These are phyloP conservation scores for Microcebus lehilahytsara DNA, from an alignment of 2,113 vertebrate species.

Conservation along the genomic window DNA sequence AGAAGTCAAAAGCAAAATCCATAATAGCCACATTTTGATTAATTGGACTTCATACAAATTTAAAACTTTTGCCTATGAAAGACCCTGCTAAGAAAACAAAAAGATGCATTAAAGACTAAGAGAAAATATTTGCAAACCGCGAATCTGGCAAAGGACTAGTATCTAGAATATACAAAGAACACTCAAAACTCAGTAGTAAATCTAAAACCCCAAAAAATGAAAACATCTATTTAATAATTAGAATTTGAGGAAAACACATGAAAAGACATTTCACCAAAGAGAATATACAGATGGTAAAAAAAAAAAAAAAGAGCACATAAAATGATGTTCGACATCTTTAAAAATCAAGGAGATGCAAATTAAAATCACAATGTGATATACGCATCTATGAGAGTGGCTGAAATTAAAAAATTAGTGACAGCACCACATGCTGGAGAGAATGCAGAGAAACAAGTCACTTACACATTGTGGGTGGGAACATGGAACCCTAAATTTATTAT, in stretches of 20 bases:
- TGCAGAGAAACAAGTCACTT: not conserved
- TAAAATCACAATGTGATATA: not conserved
- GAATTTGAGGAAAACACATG: not conserved
- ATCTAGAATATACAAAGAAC: slow-evolving; percentile 6
- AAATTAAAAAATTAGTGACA: not conserved
- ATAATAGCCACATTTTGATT: not conserved
- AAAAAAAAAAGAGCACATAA: not conserved
- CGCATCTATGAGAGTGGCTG: too few relatives aligned
- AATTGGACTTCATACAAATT: not conserved
- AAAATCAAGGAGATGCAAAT: not conserved
- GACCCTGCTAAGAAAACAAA: not conserved
- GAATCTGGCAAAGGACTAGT: not conserved
- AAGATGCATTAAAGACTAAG: not conserved
- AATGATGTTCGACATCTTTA: not conserved
- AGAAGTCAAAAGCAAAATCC: not conserved
- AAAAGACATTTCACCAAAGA: not conserved
- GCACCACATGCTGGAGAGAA: not conserved
- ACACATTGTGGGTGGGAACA: not conserved
- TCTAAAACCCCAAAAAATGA: not conserved
- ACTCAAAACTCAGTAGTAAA: not conserved
- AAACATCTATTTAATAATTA: not conserved
- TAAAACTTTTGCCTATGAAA: not conserved
- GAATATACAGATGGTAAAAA: not conserved
- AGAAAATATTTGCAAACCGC: not conserved
- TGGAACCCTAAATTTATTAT: not conserved